These are phyloP conservation scores for Entosphenus tridentatus DNA, from an alignment of 2,113 vertebrate genomes.

Conservation along the genomic window DNA sequence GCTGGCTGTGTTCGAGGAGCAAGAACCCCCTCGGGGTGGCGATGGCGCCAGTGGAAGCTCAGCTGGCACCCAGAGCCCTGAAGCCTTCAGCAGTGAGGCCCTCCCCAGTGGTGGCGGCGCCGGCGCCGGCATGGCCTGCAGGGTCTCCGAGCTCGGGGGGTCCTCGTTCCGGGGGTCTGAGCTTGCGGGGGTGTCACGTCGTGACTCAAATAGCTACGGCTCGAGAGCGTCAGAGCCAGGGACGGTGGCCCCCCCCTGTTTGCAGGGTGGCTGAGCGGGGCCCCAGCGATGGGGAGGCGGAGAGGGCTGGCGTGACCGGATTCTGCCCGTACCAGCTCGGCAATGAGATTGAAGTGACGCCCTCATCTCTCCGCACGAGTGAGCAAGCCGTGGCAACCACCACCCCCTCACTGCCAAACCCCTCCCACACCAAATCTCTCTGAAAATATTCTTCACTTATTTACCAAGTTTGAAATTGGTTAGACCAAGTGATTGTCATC, in stretches of 20 bases:
- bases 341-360: conserved; percentile 4
- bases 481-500: too few relatives aligned
- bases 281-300: background rate
- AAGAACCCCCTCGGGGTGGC: background rate
- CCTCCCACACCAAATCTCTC: too few relatives aligned
- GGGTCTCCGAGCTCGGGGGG: too few relatives aligned
- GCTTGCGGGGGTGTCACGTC: background rate
- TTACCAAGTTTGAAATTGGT: too few relatives aligned
- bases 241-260: background rate
- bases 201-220: background rate
- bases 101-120: too few relatives aligned
- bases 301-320: conserved; percentile 1
- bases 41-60: conserved; percentile 1
- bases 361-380: background rate
- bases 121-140: too few relatives aligned
- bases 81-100: background rate
- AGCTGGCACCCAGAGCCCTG: background rate
- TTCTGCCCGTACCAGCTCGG: background rate
- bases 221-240: background rate
- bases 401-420: too few relatives aligned
- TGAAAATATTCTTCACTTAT: too few relatives aligned
- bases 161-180: background rate
- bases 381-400: background rate
- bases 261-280: too few relatives aligned
- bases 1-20: conserved; percentile 5